Conservation (phyloP, 1,140 invertebrate species). For the Drosophila arizonae region DNA sequence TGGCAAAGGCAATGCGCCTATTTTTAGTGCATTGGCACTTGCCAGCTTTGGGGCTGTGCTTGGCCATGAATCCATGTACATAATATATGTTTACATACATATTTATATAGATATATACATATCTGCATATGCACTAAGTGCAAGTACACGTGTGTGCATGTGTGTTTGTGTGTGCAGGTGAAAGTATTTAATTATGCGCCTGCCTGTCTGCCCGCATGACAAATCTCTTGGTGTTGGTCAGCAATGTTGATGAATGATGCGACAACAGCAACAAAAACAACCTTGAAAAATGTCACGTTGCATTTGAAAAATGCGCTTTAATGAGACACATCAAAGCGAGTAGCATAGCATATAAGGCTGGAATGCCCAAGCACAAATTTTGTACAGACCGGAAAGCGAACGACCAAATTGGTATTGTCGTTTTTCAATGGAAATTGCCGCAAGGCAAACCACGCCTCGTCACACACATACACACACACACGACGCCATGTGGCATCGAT, state of each 20-base stretch:
- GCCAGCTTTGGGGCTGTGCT: constrained; percentile 42
- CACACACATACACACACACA: constrained; percentile 33
- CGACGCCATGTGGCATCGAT: constrained; percentile 47
- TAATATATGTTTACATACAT: background rate
- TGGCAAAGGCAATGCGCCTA: constrained; percentile 66
- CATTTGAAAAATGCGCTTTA: constrained; percentile 50
- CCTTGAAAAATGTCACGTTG: constrained; percentile 65
- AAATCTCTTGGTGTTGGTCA: constrained; percentile 69
- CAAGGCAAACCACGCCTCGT: constrained; percentile 41
- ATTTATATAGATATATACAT: constrained; percentile 4
- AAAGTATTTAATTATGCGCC: constrained; percentile 78
- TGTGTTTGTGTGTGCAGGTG: constrained; percentile 48
- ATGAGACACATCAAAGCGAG: constrained; percentile 41
- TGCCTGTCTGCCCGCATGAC: constrained; percentile 53
- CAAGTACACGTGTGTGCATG: background rate
- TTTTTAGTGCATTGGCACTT: constrained; percentile 72
- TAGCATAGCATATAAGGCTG: constrained; percentile 32
- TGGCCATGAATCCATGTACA: constrained; percentile 63
- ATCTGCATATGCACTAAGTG: constrained; percentile 50
- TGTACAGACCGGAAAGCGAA: constrained; percentile 62
- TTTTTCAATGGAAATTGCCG: constrained; percentile 60
- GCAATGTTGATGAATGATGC: constrained; percentile 68
- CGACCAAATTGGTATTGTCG: constrained; percentile 60
- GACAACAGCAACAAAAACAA: constrained; percentile 34
- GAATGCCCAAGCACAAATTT: constrained; percentile 34